Evolutionary conservation across 1,140 invertebrate genomes (phyloP).

Genomic region (Penaeus chinensis): DNA sequence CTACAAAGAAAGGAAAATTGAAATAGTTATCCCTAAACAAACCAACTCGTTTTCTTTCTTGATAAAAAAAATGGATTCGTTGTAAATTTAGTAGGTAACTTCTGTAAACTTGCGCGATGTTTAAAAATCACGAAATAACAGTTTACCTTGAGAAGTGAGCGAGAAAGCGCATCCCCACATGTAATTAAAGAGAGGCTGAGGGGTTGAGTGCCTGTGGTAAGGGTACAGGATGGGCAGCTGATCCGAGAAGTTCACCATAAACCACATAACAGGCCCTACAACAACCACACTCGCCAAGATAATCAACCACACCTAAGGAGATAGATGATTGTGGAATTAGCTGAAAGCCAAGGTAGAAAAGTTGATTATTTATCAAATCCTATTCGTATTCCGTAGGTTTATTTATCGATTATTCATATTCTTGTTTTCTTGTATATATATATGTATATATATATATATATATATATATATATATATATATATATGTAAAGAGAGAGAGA

Average conservation of each 20-base stretch:
- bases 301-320: conserved; percentile 55
- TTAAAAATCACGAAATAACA: neutral
- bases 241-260: conserved; percentile 30
- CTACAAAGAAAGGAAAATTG: conserved; percentile 25
- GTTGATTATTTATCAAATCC: too few species aligned
- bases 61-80: too few species aligned
- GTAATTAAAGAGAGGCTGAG: conserved; percentile 34
- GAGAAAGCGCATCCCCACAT: conserved; percentile 54
- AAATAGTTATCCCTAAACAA: neutral
- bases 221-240: conserved; percentile 41
- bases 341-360: neutral
- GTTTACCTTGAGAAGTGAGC: conserved; percentile 14
- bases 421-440: too few species aligned
- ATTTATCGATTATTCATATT: too few species aligned
- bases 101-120: neutral
- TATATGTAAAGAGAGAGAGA: neutral
- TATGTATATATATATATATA: conserved; percentile 24
- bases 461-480: conserved; percentile 23
- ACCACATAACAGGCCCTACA: conserved; percentile 50
- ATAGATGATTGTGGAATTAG: too few species aligned
- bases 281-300: conserved; percentile 37
- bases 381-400: too few species aligned
- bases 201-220: conserved; percentile 4
- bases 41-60: too few species aligned
- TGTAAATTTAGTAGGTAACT: neutral